A percentile compares a stretch with the other conserved stretches of the same genome.
Conservation (phyloP, 2,888 invertebrate species). For the Pyralis farinalis region DNA sequence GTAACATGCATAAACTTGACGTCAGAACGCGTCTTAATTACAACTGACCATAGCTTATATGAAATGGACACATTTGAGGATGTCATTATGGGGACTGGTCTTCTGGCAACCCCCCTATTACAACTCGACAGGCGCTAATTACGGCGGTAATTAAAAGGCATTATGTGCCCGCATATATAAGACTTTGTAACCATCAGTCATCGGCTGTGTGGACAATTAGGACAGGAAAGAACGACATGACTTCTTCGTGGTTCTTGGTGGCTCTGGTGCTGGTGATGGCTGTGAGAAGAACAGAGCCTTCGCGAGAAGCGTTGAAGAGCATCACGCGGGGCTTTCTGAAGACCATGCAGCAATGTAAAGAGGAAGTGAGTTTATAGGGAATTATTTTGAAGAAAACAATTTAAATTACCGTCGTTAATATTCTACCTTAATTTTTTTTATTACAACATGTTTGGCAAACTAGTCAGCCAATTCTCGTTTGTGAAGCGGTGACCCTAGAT, state of each 20-base stretch:
- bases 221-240: conserved; percentile 1
- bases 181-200: neutral
- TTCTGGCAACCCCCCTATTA: too few relatives aligned
- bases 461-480: too few relatives aligned
- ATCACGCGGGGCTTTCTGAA: conserved; percentile 50
- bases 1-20: too few relatives aligned
- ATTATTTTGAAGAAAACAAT: too few relatives aligned
- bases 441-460: too few relatives aligned
- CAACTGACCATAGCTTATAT: too few relatives aligned
- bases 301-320: conserved; percentile 43
- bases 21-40: too few relatives aligned
- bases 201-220: neutral
- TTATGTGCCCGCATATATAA: conserved; percentile 13
- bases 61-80: too few relatives aligned
- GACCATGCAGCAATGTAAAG: conserved; percentile 48
- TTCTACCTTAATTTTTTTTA: too few relatives aligned
- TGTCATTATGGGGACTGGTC: too few relatives aligned
- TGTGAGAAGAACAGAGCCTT: conserved; percentile 22
- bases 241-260: conserved; percentile 6
- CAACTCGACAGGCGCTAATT: neutral
- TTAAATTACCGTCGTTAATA: too few relatives aligned
- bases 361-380: conserved; percentile 40
- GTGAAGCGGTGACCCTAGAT: too few relatives aligned
- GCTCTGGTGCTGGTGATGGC: conserved; percentile 22
- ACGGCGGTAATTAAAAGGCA: neutral